phyloP scores from a whole-genome alignment of 2,888 invertebrate species.

The Sceliomorpha sp. region DNA sequence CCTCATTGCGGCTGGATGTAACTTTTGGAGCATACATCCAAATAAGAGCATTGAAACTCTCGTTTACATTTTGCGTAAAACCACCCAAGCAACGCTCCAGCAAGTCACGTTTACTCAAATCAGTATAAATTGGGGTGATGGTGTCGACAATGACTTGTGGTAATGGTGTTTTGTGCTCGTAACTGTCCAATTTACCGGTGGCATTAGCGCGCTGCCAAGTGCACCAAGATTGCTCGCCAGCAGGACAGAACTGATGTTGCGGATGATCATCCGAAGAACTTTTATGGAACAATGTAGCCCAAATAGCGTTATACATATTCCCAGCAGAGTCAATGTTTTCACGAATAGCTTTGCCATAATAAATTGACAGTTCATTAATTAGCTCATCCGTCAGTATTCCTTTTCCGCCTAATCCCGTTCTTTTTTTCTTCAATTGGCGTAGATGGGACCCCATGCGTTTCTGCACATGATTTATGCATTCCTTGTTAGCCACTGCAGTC shows the following conservation, averaged over 20 bases:
- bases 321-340: constrained; percentile 23
- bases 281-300: constrained; percentile 36
- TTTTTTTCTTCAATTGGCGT: constrained; percentile 26
- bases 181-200: constrained; percentile 11
- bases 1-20: constrained; percentile 12
- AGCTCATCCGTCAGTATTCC: constrained; percentile 36
- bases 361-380: constrained; percentile 35
- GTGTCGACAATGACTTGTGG: constrained; percentile 22
- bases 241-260: constrained; percentile 25
- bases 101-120: constrained; percentile 52
- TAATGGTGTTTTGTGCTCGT: constrained; percentile 24
- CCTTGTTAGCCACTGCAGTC: constrained; percentile 26
- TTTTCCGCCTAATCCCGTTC: constrained; percentile 27
- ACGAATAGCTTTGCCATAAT: constrained; percentile 34
- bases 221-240: constrained; percentile 27
- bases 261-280: constrained; percentile 34
- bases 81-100: constrained; percentile 15
- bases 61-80: constrained; percentile 39
- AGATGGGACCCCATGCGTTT: constrained; percentile 36
- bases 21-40: constrained; percentile 49
- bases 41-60: constrained; percentile 53
- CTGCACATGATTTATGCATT: constrained; percentile 39
- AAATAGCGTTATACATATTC: constrained; percentile 32
- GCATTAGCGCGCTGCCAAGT: constrained; percentile 31
- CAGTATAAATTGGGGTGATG: constrained; percentile 55